phyloP scores from a whole-genome alignment of 2,113 vertebrate genomes.

The Echinops telfairi region DNA sequence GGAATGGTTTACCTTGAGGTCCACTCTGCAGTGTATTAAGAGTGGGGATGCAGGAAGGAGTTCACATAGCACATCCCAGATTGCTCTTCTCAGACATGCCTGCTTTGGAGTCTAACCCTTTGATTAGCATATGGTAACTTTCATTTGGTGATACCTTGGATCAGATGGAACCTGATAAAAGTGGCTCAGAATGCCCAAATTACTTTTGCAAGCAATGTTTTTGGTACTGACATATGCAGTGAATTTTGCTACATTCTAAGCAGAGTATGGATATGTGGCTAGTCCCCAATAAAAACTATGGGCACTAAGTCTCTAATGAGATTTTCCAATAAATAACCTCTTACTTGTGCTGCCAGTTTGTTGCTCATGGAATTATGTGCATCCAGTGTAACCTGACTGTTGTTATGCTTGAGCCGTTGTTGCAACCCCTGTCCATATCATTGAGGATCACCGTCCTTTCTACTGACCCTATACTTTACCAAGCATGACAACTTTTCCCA shows the following conservation, averaged over 20 bases:
- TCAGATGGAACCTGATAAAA: background rate
- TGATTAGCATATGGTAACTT: background rate
- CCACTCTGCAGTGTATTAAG: background rate
- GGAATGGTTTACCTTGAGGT: background rate
- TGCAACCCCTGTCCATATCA: background rate
- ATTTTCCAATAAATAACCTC: background rate
- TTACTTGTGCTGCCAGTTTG: fast-evolving
- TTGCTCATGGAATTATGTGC: no score
- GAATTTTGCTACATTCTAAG: background rate
- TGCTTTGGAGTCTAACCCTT: background rate
- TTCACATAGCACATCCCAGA: background rate
- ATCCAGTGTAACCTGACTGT: background rate
- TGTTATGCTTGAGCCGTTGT: background rate
- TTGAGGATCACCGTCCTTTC: no score
- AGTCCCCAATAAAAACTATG: background rate
- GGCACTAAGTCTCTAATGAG: background rate
- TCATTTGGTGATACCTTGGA: background rate
- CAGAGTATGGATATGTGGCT: background rate
- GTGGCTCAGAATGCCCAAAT: fast-evolving
- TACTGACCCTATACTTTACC: no score
- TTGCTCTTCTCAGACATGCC: background rate
- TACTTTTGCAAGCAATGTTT: background rate
- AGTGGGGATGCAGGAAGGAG: background rate
- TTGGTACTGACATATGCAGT: background rate
- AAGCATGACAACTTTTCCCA: no score